Base-by-base conservation (phyloP, 1,140 invertebrate species). In the Patella vulgata region DNA sequence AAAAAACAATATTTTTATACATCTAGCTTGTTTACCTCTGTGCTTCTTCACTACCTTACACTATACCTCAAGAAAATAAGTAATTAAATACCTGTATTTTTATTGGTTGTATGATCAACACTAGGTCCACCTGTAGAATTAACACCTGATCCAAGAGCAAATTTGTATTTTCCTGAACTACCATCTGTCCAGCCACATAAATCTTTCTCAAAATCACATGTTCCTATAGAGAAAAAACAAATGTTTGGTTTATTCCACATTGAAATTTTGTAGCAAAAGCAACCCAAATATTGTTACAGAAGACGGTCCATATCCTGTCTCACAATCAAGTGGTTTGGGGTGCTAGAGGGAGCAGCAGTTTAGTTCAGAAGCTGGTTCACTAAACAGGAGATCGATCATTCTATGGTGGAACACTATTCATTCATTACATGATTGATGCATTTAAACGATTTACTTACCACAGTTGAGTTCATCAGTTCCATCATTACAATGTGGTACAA, bases 161-260 rank as follows among this genome's bases (percentile, higher is more conserved):
- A 36, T 59, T 91, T 90, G 68, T 92, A 92, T 69, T 91, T 88
- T 64, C 91, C 90, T 11, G 85, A 83, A 0, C 89, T 87, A 71
- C 91, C 89, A 66, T 91, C 89, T 1, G 81, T 88, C 91, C 91
- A 93, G 23, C 90, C 91, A 68, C 91, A 93, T 0, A 91, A 72
- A 30, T 70, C 71, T 48, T 55, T 71, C 46, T 82, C 80, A 73
- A 82, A 82, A 27, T 54, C 68, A 66, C 80, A 82, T 2, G 68
- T 56, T 21, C 77, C 77, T 79, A 42, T 31, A 28, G 43, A 42
- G 25, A 59, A 19, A 12, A 27, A 42, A 14, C 42, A n/a, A n/a
- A n/a, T n/a, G n/a, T n/a, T n/a, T n/a, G n/a, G n/a, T n/a, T n/a
- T n/a, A n/a, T n/a, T n/a, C n/a, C n/a, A n/a, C n/a, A n/a, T n/a